phyloP scores from a whole-genome alignment of 2,797 vertebrate species.

The Xiphophorus birchmanni region DNA sequence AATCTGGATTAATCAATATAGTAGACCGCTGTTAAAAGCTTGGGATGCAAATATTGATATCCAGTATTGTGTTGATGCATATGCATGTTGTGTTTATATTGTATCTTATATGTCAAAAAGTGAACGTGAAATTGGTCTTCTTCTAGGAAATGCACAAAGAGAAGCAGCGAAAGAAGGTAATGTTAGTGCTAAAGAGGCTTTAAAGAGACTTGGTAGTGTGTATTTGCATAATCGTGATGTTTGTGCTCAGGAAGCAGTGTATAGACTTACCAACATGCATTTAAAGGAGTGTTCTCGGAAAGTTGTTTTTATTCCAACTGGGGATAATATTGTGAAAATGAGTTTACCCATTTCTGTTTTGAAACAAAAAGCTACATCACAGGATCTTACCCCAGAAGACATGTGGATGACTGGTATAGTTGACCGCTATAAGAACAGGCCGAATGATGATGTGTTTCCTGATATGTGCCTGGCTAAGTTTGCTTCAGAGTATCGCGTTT shows the following conservation, averaged over 20 bases:
- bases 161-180: conserved; percentile 4
- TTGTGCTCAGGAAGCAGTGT: conserved; percentile 24
- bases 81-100: background rate
- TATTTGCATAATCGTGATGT: conserved; percentile 47
- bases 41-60: too few relatives aligned
- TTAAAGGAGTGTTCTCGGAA: conserved; percentile 41
- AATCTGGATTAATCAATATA: too few relatives aligned
- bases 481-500: conserved; percentile 32
- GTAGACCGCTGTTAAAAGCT: too few relatives aligned
- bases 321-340: conserved; percentile 18
- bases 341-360: conserved; percentile 21
- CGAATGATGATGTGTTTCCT: background rate
- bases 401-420: conserved; percentile 19
- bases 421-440: conserved; percentile 1
- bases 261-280: conserved; percentile 32
- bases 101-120: conserved; percentile 6
- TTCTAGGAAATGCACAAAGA: background rate
- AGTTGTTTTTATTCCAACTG: conserved; percentile 38
- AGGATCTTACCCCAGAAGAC: background rate
- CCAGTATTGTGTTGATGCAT: too few relatives aligned
- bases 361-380: background rate
- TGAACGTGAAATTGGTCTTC: background rate
- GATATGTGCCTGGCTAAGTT: conserved; percentile 38
- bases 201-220: conserved; percentile 8
- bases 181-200: background rate